phyloP scores from a whole-genome alignment of 2,113 vertebrate species.

The Corapipo altera region DNA sequence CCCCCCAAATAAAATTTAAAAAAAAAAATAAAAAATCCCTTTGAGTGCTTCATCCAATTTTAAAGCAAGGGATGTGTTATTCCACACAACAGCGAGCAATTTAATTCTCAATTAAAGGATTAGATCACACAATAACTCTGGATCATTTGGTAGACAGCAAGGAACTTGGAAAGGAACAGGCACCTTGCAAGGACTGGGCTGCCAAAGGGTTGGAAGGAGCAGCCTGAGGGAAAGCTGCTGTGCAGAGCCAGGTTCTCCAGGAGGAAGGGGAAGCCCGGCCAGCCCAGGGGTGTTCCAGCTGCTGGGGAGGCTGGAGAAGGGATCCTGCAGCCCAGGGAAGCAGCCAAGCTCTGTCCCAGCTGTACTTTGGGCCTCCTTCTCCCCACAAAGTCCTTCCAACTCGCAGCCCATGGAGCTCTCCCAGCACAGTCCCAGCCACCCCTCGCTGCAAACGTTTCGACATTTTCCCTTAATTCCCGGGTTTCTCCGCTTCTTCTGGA shows the following conservation, averaged over 20 bases:
- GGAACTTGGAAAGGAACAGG: neutral
- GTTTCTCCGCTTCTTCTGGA: neutral
- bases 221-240: neutral
- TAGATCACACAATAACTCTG: slow-evolving; percentile 4
- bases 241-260: too few relatives aligned
- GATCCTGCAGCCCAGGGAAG: neutral
- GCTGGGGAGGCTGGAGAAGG: neutral
- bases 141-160: neutral
- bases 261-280: neutral
- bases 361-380: neutral
- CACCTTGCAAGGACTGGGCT: neutral
- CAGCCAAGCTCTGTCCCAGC: neutral
- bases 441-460: neutral
- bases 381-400: neutral
- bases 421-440: neutral
- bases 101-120: neutral
- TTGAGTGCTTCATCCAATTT: neutral
- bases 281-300: rapidly evolving
- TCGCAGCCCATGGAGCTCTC: neutral
- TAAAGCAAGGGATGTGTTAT: neutral
- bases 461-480: neutral
- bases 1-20: neutral
- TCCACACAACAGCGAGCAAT: neutral
- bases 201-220: neutral
- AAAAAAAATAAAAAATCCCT: slow-evolving; percentile 1